Base-by-base conservation (phyloP, 2,888 invertebrate species). In the Meandrusa payeni region DNA sequence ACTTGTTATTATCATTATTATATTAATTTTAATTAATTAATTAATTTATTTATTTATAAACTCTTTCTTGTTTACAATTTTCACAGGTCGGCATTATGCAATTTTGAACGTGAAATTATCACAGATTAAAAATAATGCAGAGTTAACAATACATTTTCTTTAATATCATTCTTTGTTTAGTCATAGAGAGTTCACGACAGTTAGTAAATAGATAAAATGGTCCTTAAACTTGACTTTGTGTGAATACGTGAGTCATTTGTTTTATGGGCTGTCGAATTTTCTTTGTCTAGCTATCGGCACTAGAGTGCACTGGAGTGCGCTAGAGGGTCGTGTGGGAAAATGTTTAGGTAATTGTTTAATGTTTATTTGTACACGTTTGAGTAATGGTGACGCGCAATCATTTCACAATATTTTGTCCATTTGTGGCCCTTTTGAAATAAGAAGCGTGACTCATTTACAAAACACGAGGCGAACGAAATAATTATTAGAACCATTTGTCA, bases 381-480 rank as follows among this genome's bases (percentile, higher is more conserved):
- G 43, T 37, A 43, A 43, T 24, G 24, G 9, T 9, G 20, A 37
- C 24, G 6, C 5, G 37, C 37, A 38, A 43, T 38, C 31, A 43
- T 43, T 43, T 19, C 43, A 37, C 32, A 43, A 43, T 32, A 31
- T 38, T 37, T 43, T 32, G 37, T 32, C 32, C 26, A 43, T 24
- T 43, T 43, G 26, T 32, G 9, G 11, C 10, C 31, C 32, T 38
- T 38, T 29, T 15, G 37, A 31, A 43, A 43, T 22, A 17, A 28
- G 22, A 22, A 29, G 17, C 28, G 41, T 42, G 42, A 42, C 36
- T 29, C 42, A 41, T 38, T 28, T 38, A 41, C 28, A 29, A 36
- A 28, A 38, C 13, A 36, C 32, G 28, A 33, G 27, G 7, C n/a
- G 12, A 13, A 9, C 27, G 28, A 41, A 41, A 41, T 20, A 20